A percentile compares a stretch with the other conserved stretches of the same genome.
Evolutionary conservation across 2,797 vertebrate genomes (phyloP).

Genomic region (Falco columbarius): DNA sequence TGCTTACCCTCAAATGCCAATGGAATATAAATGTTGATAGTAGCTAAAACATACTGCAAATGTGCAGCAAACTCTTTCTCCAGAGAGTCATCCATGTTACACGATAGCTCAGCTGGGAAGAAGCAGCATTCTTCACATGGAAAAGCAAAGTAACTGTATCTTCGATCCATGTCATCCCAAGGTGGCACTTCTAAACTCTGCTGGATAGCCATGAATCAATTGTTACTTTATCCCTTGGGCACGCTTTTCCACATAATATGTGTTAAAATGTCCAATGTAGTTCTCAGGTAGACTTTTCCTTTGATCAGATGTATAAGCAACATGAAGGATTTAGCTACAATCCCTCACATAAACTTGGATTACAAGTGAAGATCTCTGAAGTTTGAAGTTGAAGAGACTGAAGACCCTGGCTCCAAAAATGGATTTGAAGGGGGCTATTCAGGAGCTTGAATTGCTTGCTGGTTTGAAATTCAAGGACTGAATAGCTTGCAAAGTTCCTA

Average conservation of each 20-base stretch:
- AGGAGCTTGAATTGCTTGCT: neutral
- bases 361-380: neutral
- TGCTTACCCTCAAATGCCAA: constrained; percentile 54
- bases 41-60: constrained; percentile 60
- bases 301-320: neutral
- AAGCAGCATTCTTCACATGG: neutral
- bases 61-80: constrained; percentile 7
- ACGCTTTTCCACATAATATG: neutral
- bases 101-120: constrained; percentile 39
- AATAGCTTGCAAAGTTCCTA: neutral
- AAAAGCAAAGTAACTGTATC: neutral
- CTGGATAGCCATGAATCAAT: neutral
- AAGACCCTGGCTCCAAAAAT: neutral
- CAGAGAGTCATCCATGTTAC: neutral
- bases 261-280: neutral
- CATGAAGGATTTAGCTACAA: neutral
- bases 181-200: neutral
- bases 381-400: neutral
- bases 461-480: neutral
- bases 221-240: neutral
- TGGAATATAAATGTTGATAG: constrained; percentile 60
- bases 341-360: neutral
- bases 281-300: neutral
- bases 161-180: neutral
- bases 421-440: neutral